These are phyloP conservation scores for Lacerta agilis DNA, from an alignment of 2,797 vertebrate genomes.

Conservation along the genomic window DNA sequence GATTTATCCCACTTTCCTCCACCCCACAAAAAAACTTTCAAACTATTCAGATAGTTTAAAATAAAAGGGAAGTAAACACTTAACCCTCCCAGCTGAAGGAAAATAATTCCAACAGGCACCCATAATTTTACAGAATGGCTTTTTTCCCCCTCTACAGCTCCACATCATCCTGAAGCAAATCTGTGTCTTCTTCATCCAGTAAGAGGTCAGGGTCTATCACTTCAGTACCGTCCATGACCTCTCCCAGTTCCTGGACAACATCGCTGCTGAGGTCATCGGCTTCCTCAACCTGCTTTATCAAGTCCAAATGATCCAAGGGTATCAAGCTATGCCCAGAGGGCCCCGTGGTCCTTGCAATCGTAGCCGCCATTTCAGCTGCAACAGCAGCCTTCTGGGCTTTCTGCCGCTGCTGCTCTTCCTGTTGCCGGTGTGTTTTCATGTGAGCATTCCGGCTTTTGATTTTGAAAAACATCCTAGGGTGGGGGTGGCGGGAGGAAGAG, in stretches of 20 bases:
- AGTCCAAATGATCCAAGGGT: slow-evolving; percentile 80
- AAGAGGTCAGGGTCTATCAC: slow-evolving; percentile 80
- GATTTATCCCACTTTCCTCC: not conserved
- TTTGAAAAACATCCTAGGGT: slow-evolving; percentile 86
- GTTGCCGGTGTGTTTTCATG: slow-evolving; percentile 89
- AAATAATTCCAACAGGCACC: slow-evolving; percentile 64
- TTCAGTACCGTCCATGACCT: slow-evolving; percentile 80
- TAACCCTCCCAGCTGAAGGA: slow-evolving; percentile 71
- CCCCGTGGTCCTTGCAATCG: slow-evolving; percentile 81
- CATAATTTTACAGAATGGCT: slow-evolving; percentile 25
- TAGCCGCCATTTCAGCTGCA: slow-evolving; percentile 79
- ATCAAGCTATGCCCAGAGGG: slow-evolving; percentile 72
- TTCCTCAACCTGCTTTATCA: slow-evolving; percentile 80
- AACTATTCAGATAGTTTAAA: slow-evolving; percentile 80
- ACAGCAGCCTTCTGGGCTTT: slow-evolving; percentile 82
- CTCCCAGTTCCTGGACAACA: slow-evolving; percentile 80
- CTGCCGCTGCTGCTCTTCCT: slow-evolving; percentile 84
- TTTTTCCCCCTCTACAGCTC: slow-evolving; percentile 78
- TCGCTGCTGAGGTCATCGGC: slow-evolving; percentile 75
- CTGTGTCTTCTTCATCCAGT: slow-evolving; percentile 79
- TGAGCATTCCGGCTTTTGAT: slow-evolving; percentile 91
- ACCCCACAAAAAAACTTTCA: slow-evolving; percentile 65
- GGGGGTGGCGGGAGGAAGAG: slow-evolving; percentile 22
- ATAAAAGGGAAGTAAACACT: slow-evolving; percentile 71
- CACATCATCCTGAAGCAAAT: slow-evolving; percentile 79